Conservation (phyloP, 2,113 vertebrate genomes). For the Galeopterus variegatus region DNA sequence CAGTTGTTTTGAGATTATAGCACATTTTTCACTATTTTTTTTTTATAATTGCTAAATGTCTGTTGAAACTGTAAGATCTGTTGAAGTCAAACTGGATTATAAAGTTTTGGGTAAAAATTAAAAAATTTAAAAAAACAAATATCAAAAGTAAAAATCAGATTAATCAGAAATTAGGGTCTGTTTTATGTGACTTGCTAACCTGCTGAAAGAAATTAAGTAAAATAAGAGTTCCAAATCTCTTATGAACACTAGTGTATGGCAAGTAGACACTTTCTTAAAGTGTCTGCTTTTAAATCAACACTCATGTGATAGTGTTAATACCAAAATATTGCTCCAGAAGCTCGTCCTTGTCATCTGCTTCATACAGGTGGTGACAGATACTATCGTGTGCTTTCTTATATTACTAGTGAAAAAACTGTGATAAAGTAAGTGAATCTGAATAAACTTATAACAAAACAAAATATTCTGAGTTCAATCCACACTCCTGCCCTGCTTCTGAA, state of each 20-base stretch:
- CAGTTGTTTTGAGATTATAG: background rate
- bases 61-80: background rate
- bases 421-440: background rate
- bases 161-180: constrained; percentile 18
- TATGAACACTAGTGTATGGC: background rate
- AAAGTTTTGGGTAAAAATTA: constrained; percentile 1
- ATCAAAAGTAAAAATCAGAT: constrained; percentile 41
- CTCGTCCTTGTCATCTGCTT: background rate
- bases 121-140: background rate
- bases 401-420: background rate
- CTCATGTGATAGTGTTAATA: background rate
- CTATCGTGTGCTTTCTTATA: background rate
- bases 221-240: background rate
- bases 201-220: background rate
- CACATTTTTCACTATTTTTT: background rate
- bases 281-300: background rate
- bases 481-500: background rate
- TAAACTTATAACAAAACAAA: background rate
- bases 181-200: background rate
- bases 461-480: background rate
- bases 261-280: background rate
- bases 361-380: background rate
- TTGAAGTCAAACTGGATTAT: background rate
- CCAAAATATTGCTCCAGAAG: background rate
- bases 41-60: background rate